Base-by-base conservation (phyloP, 1,140 invertebrate species). In the Drosophila suzukii region DNA sequence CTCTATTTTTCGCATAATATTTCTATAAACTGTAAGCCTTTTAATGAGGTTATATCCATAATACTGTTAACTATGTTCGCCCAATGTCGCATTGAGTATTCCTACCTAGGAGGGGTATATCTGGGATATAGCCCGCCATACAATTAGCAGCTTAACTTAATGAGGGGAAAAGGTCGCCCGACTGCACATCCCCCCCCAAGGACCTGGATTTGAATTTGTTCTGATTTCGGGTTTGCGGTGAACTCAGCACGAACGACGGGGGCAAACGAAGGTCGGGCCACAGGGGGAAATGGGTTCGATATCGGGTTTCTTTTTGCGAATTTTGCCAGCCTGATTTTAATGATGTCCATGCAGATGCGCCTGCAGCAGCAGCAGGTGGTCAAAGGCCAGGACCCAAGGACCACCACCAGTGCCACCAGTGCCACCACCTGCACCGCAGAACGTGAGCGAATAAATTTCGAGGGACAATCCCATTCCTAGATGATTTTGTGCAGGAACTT, bases 401-500 rank as follows among this genome's bases (percentile, higher is more conserved):
- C 27, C 27, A 27, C 27, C 27, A 27, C 27, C 20, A 20, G 20
- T 27, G 10, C 27, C 27, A 27, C 27, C 20, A 20, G 20, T 27
- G 10, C 24, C 24, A 47, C 12, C 47, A 15, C 20, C 13, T n/a
- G 1, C 32, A 43, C 61, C 56, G 62, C 47, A 62, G 27, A 47
- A 66, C 55, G 67, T 57, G 50, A 60, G 13, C 24, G 55, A 53
- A 54, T 24, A 11, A 13, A 41, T 55, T 74, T 41, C 27, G 30
- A 43, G 6, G 15, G 38, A 13, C 13, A 12, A n/a, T n/a, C 30
- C 51, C 20, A 39, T 46, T 56, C 57, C 43, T 75, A 86, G 44
- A 86, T 67, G 78, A 86, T 86, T 78, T 86, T 75, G 49, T 86
- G 79, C 47, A 86, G 80, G 58, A 86, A 86, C 65, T 71, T 72